Evolutionary conservation across 1,140 invertebrate genomes (phyloP), one percentile per base, ranked within the genome.

Genomic region (Cotesia glomerata): DNA sequence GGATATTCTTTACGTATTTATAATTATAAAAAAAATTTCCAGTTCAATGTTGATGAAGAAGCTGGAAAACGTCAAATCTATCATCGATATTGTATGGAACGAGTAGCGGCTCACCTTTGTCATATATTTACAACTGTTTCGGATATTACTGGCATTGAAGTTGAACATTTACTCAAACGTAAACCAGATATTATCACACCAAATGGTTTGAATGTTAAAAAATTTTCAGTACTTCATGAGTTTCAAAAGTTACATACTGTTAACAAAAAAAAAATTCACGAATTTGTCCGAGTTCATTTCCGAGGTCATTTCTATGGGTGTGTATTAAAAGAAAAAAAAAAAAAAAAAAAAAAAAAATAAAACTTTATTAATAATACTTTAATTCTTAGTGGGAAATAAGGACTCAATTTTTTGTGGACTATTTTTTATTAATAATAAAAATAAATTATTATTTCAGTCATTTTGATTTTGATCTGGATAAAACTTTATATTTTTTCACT

Each of bases 121-220:
- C 97, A 99, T 84, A 91, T 96, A 49, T 99, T 99, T 85, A 99
- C 98, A 0, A 99, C 98, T 1, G 98, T 99, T 11, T 99, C 97
- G 2, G 97, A 99, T 83, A 99, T 99, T 74, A 99, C 98, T 45
- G 91, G 92, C 18, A 90, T 95, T 71, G 98, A 99, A 89, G 93
- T 97, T 0, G 95, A 99, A 87, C 94, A 99, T 90, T 90, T 99
- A 59, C 89, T 99, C 0, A 98, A 98, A 85, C 89, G 98, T 36
- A 98, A 98, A 85, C 94, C 98, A 35, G 98, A 99, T 88, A 91
- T 99, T 59, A 98, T 99, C 35, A 99, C 98, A 1, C 98, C 98
- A 0, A 99, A 99, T 85, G 98, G 98, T 2, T 86, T 99, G 11
- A 99, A 99, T 87, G 97, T 99, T 0, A 97, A 98, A 82, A 99